Evolutionary conservation across 2,888 invertebrate genomes (phyloP).

Genomic region (Pheosia tremula): DNA sequence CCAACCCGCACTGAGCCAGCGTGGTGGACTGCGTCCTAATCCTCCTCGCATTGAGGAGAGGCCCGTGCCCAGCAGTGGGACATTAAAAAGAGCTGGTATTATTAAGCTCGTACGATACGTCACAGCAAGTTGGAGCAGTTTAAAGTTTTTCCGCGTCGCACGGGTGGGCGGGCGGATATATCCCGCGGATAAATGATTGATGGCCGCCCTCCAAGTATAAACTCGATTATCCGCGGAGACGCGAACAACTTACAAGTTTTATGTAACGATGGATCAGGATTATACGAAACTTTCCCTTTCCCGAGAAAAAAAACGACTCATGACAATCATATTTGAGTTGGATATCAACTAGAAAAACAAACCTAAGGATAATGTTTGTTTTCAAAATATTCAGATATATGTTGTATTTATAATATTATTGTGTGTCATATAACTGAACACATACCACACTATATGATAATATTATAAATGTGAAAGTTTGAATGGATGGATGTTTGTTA

Average conservation of each 20-base stretch:
- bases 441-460: too few species aligned
- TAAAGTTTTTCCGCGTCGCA: slow-evolving; percentile 77
- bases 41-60: too few species aligned
- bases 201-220: slow-evolving; percentile 82
- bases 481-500: too few species aligned
- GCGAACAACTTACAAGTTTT: slow-evolving; percentile 84
- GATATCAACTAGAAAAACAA: slow-evolving; percentile 57
- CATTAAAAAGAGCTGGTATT: background rate
- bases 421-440: too few species aligned
- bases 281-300: slow-evolving; percentile 73
- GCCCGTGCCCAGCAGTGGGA: too few species aligned
- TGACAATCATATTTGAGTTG: slow-evolving; percentile 80
- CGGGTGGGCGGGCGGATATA: slow-evolving; percentile 53
- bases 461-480: too few species aligned
- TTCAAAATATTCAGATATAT: background rate
- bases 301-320: slow-evolving; percentile 74
- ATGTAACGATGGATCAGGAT: slow-evolving; percentile 84
- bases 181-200: slow-evolving; percentile 79
- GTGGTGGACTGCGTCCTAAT: too few species aligned
- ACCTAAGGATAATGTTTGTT: slow-evolving; percentile 5
- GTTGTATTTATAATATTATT: background rate
- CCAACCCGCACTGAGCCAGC: too few species aligned
- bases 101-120: slow-evolving; percentile 62
- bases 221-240: slow-evolving; percentile 84
- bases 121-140: slow-evolving; percentile 73